Conservation (phyloP, 2,797 vertebrate species). For the Naso thynnoides region DNA sequence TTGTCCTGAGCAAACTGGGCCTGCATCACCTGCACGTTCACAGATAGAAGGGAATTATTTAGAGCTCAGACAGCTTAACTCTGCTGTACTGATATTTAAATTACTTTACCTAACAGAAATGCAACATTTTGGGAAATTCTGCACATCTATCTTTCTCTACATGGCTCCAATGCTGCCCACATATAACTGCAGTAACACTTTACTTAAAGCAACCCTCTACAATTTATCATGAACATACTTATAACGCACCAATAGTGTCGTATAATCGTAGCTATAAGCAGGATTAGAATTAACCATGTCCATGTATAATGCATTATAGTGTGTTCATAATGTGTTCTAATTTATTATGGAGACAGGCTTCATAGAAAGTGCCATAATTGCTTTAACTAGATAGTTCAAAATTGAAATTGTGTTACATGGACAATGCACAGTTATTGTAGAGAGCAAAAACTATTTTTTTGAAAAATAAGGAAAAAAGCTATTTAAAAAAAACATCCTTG, state of each 20-base stretch:
- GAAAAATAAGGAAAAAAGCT: background rate
- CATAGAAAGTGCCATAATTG: too few relatives aligned
- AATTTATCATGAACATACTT: too few relatives aligned
- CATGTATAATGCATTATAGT: too few relatives aligned
- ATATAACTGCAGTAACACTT: too few relatives aligned
- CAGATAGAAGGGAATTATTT: background rate
- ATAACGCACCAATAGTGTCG: too few relatives aligned
- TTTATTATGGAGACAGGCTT: too few relatives aligned
- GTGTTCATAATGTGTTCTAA: too few relatives aligned
- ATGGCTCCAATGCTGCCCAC: background rate
- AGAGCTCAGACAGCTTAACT: background rate
- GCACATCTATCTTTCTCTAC: background rate
- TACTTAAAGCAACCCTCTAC: too few relatives aligned
- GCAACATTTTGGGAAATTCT: background rate
- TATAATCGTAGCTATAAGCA: too few relatives aligned
- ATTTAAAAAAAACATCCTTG: background rate
- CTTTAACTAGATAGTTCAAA: background rate
- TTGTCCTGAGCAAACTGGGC: conserved; percentile 96
- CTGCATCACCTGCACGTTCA: conserved; percentile 91
- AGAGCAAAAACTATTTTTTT: background rate
- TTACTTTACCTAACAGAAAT: background rate
- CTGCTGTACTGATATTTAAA: background rate
- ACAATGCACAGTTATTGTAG: background rate
- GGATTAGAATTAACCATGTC: too few relatives aligned
- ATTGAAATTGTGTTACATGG: background rate